Percentiles rank a stretch among this genome's conserved stretches.
phyloP scores from a whole-genome alignment of 2,888 invertebrate species.

The Periphyllus acericola region DNA sequence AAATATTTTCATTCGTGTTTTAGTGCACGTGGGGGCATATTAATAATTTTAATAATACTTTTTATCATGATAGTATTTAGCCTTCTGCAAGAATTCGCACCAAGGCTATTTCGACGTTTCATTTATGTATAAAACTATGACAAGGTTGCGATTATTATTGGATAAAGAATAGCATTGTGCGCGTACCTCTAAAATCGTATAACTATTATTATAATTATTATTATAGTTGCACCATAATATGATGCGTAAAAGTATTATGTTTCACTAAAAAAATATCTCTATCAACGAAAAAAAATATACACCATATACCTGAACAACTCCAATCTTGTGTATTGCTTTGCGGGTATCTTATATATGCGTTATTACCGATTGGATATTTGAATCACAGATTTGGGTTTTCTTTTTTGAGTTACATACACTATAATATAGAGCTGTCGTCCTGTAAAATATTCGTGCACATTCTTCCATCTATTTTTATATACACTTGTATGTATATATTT shows the following conservation, averaged over 20 bases:
- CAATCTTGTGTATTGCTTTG: not conserved
- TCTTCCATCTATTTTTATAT: conserved; percentile 53
- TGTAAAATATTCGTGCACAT: conserved; percentile 44
- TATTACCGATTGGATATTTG: conserved; percentile 12
- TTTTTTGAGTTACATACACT: conserved; percentile 13
- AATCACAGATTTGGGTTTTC: conserved; percentile 25
- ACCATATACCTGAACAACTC: not conserved
- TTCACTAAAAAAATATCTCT: no score
- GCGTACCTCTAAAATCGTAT: not conserved
- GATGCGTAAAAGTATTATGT: no score
- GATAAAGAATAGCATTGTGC: not conserved
- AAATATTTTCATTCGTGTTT: no score
- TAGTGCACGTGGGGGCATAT: no score
- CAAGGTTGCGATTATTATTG: not conserved
- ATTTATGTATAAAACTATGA: not conserved
- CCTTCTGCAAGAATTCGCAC: not conserved
- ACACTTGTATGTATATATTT: conserved; percentile 19
- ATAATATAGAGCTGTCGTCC: conserved; percentile 23
- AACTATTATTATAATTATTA: not conserved
- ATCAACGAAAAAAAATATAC: not conserved
- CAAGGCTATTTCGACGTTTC: not conserved
- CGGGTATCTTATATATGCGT: not conserved
- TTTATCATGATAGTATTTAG: not conserved
- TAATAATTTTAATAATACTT: not conserved
- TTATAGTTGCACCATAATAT: no score